phyloP scores from a whole-genome alignment of 2,888 invertebrate species.

The Himalopsyche anomala region DNA sequence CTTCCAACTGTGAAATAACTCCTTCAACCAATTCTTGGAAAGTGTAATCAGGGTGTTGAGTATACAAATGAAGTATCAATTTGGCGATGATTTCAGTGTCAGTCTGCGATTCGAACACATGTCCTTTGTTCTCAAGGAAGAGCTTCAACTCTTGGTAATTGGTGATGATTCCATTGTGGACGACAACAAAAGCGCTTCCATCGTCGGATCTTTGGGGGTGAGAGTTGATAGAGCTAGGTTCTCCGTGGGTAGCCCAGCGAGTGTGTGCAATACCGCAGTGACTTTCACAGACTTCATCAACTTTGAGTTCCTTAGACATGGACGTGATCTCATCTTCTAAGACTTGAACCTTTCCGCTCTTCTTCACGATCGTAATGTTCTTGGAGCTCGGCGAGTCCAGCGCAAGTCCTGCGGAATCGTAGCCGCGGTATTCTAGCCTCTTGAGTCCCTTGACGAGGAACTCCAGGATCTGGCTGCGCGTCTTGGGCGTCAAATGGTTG shows the following conservation, averaged over 20 bases:
- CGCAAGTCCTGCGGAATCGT: constrained; percentile 98
- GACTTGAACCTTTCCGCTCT: constrained; percentile 93
- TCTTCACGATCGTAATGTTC: constrained; percentile 90
- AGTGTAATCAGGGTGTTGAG: constrained; percentile 89
- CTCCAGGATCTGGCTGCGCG: constrained; percentile 94
- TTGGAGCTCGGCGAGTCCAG: constrained; percentile 86
- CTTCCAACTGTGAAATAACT: constrained; percentile 98
- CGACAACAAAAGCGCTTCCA: constrained; percentile 91
- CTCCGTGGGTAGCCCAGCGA: constrained; percentile 99
- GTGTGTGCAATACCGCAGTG: constrained; percentile 99
- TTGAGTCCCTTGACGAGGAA: constrained; percentile 96
- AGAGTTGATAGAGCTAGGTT: constrained; percentile 94
- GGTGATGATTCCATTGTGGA: constrained; percentile 97
- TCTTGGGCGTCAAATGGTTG: constrained; percentile 97
- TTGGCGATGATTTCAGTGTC: constrained; percentile 99
- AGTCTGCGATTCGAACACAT: constrained; percentile 97
- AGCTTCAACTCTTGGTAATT: constrained; percentile 98
- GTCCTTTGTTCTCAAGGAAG: constrained; percentile 93
- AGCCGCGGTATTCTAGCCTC: constrained; percentile 98
- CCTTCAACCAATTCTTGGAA: constrained; percentile 98
- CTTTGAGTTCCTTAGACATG: constrained; percentile 80
- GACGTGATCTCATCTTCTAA: constrained; percentile 91
- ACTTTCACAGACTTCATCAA: constrained; percentile 83
- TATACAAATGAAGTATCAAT: constrained; percentile 94
- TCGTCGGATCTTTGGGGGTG: constrained; percentile 97